Conservation (phyloP, 1,140 invertebrate species). For the Metopolophium dirhodum region DNA sequence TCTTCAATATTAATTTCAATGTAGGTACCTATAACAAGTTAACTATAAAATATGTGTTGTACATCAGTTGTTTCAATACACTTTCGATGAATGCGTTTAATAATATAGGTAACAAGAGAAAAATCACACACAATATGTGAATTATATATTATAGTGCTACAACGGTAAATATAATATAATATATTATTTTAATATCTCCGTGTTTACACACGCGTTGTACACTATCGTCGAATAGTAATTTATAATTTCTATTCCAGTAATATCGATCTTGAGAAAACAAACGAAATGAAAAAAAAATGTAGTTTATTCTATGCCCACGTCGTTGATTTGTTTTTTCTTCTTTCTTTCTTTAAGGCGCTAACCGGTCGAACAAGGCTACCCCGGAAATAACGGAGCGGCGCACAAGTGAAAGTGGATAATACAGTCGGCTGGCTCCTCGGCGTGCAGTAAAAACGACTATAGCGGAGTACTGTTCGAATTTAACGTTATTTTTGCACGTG, state of each 20-base stretch:
- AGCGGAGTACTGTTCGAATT: not conserved
- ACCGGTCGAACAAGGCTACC: constrained; percentile 53
- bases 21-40: no score
- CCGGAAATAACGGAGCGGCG: constrained; percentile 53
- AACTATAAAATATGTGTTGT: not conserved
- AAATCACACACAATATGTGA: not conserved
- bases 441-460: not conserved
- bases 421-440: constrained; percentile 29
- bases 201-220: not conserved
- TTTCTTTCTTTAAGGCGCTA: constrained; percentile 41
- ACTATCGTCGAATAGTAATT: not conserved
- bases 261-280: not conserved
- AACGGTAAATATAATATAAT: not conserved
- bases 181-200: not conserved
- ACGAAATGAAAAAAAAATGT: not conserved
- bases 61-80: not conserved
- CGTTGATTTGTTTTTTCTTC: not conserved
- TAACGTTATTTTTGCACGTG: not conserved
- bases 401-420: constrained; percentile 50
- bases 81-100: not conserved
- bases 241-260: constrained; percentile 27
- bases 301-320: constrained; percentile 37
- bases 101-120: not conserved
- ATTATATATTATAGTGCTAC: not conserved
- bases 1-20: no score